phyloP scores from a whole-genome alignment of 2,888 invertebrate species.

The Dascillus cervinus region DNA sequence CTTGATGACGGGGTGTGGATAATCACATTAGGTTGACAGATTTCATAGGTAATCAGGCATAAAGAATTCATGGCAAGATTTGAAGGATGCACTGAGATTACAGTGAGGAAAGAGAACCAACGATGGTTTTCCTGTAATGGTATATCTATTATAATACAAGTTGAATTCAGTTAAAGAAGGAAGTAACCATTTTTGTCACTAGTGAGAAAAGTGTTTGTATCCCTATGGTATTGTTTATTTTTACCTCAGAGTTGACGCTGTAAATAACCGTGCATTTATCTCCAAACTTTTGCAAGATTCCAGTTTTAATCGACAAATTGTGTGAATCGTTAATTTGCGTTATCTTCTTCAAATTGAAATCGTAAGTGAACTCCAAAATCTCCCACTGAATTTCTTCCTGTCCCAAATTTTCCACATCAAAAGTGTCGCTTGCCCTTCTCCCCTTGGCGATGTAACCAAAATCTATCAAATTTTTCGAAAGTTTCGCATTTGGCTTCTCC shows the following conservation, averaged over 20 bases:
- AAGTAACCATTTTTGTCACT: too few species aligned
- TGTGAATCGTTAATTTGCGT: background rate
- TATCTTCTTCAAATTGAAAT: constrained; percentile 7
- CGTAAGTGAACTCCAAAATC: constrained; percentile 28
- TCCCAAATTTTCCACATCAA: constrained; percentile 24
- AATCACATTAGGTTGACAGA: constrained; percentile 24
- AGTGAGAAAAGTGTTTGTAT: too few species aligned
- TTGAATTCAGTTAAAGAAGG: too few species aligned
- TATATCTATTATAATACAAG: too few species aligned
- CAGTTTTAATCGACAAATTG: constrained; percentile 5
- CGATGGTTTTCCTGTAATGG: constrained; percentile 8
- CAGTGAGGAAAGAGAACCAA: constrained; percentile 18
- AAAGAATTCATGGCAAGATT: constrained; percentile 13
- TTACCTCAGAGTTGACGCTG: too few species aligned
- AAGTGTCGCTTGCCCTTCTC: constrained; percentile 17
- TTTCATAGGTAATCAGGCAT: constrained; percentile 29
- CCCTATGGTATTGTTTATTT: too few species aligned
- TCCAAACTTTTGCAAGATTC: constrained; percentile 1
- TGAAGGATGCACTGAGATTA: constrained; percentile 11
- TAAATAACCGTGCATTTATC: constrained; percentile 2
- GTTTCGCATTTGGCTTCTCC: constrained; percentile 15
- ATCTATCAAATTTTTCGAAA: constrained; percentile 24
- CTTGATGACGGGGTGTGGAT: constrained; percentile 25
- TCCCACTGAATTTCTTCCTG: constrained; percentile 24
- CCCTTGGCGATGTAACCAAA: constrained; percentile 27